A percentile compares a stretch with the other conserved stretches of the same genome.
phyloP scores from a whole-genome alignment of 2,888 invertebrate species.

The Euplagia quadripunctaria region DNA sequence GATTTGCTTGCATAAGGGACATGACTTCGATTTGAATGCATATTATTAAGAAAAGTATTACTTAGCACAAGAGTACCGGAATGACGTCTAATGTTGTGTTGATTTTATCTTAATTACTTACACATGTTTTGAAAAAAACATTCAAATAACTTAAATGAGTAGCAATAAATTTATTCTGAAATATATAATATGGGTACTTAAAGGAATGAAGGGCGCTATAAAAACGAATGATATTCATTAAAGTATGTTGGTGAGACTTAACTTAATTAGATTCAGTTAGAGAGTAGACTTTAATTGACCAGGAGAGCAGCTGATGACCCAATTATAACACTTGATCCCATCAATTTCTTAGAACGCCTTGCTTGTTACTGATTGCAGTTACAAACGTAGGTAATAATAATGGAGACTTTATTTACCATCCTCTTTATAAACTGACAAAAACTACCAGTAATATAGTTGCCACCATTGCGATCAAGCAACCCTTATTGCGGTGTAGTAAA shows the following conservation, averaged over 20 bases:
- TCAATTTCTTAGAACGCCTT: slow-evolving; percentile 17
- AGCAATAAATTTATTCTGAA: not conserved
- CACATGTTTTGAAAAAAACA: not conserved
- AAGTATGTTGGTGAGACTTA: not conserved
- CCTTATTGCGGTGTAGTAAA: too few species aligned
- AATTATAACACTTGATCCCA: slow-evolving; percentile 14
- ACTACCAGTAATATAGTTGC: not conserved
- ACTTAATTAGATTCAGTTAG: slow-evolving; percentile 14
- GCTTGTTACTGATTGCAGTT: not conserved
- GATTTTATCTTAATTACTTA: not conserved
- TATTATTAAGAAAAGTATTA: not conserved
- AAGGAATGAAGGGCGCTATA: not conserved
- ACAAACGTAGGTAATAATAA: not conserved
- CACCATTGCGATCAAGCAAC: too few species aligned
- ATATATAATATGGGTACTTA: not conserved
- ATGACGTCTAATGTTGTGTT: not conserved
- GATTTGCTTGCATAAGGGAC: not conserved
- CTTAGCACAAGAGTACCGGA: not conserved
- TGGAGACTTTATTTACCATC: not conserved
- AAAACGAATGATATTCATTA: not conserved
- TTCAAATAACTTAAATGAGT: not conserved
- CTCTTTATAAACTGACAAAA: not conserved
- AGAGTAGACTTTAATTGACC: slow-evolving; percentile 7
- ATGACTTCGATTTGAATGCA: not conserved
- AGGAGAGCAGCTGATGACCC: slow-evolving; percentile 23